A percentile compares a stretch with the other conserved stretches of the same genome.
Conservation (phyloP, 64 coral and sea anemone genomes). For the Orbicella faveolata region DNA sequence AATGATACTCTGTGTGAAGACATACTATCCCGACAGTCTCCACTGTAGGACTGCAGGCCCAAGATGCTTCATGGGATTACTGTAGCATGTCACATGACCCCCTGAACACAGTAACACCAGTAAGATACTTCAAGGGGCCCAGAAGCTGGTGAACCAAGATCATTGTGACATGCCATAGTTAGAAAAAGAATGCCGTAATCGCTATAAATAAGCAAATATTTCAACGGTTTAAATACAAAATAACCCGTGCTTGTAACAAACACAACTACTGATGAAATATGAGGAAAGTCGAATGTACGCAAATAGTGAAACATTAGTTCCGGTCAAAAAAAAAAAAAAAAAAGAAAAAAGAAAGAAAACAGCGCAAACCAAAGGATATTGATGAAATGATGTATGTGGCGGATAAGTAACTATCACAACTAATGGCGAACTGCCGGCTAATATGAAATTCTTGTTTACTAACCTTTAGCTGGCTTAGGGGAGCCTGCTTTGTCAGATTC, state of each 20-base stretch:
- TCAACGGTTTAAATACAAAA: too few relatives aligned
- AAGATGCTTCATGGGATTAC: slow-evolving; percentile 46
- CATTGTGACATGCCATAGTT: background rate
- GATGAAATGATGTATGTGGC: too few relatives aligned
- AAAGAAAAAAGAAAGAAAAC: too few relatives aligned
- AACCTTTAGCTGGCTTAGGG: slow-evolving; percentile 25
- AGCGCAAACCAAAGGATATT: too few relatives aligned
- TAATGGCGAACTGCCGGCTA: background rate
- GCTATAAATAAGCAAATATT: too few relatives aligned
- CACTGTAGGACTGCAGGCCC: slow-evolving; percentile 69
- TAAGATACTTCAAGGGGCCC: background rate
- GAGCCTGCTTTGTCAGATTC: background rate
- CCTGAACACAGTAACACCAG: slow-evolving; percentile 33
- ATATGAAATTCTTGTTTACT: background rate
- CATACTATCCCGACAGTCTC: slow-evolving; percentile 68
- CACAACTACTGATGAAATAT: too few relatives aligned
- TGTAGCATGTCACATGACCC: slow-evolving; percentile 58
- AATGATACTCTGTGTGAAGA: slow-evolving; percentile 28
- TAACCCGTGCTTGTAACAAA: too few relatives aligned
- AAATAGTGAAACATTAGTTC: too few relatives aligned
- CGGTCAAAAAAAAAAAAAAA: too few relatives aligned
- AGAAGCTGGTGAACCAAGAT: background rate
- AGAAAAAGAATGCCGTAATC: background rate
- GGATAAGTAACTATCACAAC: background rate
- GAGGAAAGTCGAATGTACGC: too few relatives aligned